Evolutionary conservation across 2,797 vertebrate species (phyloP).

Genomic region (Darevskia mixta): DNA sequence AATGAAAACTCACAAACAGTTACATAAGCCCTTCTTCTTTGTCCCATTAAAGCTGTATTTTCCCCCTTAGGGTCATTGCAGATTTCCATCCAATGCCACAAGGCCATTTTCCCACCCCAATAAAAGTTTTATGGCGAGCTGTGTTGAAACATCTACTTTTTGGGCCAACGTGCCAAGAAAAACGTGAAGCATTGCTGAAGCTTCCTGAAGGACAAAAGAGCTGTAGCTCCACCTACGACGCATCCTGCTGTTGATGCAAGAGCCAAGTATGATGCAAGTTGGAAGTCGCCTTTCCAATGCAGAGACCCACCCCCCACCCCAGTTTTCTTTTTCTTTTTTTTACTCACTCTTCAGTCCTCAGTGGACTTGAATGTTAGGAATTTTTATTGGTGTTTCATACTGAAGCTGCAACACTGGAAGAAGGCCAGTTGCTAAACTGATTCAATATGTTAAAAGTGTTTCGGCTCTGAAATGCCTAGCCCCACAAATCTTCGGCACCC

Average conservation of each 20-base stretch:
- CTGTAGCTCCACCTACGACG: not conserved
- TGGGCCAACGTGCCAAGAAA: slow-evolving; percentile 1
- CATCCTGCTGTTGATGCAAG: slow-evolving; percentile 16
- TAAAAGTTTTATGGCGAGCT: slow-evolving; percentile 22
- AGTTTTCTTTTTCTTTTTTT: slow-evolving; percentile 6
- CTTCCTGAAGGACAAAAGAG: slow-evolving; percentile 14
- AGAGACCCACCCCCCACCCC: slow-evolving; percentile 18
- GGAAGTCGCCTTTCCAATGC: slow-evolving; percentile 30
- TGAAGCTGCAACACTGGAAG: slow-evolving; percentile 65
- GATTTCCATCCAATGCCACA: not conserved
- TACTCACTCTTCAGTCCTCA: slow-evolving; percentile 47
- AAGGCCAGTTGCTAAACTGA: slow-evolving; percentile 66
- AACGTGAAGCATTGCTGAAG: not conserved
- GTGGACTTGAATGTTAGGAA: slow-evolving; percentile 57
- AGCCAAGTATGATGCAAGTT: slow-evolving; percentile 16
- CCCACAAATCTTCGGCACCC: slow-evolving; percentile 46
- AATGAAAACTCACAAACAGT: not conserved
- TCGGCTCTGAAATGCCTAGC: slow-evolving; percentile 41
- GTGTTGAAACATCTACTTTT: not conserved
- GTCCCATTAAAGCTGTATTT: slow-evolving; percentile 1
- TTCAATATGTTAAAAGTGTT: slow-evolving; percentile 66
- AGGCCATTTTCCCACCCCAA: slow-evolving; percentile 5
- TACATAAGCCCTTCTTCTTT: not conserved
- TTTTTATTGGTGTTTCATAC: slow-evolving; percentile 70
- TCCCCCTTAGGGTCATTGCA: not conserved